Evolutionary conservation across 2,888 invertebrate genomes (phyloP).

Genomic region (Chouioia cunea): DNA sequence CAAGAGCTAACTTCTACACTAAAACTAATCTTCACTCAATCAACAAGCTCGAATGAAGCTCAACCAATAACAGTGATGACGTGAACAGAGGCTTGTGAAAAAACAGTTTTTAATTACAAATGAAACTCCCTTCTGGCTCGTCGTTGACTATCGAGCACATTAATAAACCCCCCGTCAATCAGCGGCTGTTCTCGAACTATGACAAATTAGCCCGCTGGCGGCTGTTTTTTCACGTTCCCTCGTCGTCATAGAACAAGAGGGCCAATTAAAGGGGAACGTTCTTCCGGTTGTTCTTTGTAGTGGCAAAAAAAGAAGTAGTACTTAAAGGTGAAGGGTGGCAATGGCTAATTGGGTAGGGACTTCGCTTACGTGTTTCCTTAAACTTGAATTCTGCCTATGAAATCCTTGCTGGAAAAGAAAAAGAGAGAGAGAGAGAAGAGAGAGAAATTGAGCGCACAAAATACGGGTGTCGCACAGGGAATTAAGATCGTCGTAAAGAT

Average conservation of each 20-base stretch:
- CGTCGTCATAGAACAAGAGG: constrained; percentile 32
- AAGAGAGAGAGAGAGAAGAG: neutral
- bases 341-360: constrained; percentile 63
- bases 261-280: constrained; percentile 38
- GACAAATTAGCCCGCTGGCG: constrained; percentile 40
- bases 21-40: no score
- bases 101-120: constrained; percentile 21
- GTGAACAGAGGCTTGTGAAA: no score
- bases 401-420: neutral
- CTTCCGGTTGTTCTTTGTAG: neutral
- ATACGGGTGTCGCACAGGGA: constrained; percentile 31
- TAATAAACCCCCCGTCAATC: constrained; percentile 42
- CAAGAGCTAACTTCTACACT: no score
- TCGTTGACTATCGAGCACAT: constrained; percentile 7
- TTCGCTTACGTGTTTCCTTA: constrained; percentile 58
- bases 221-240: constrained; percentile 13
- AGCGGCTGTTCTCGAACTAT: constrained; percentile 31
- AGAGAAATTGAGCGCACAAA: constrained; percentile 13
- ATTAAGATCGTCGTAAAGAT: constrained; percentile 34
- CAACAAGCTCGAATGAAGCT: no score
- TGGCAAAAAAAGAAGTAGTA: neutral
- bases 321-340: constrained; percentile 49
- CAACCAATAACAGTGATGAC: no score
- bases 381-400: constrained; percentile 39
- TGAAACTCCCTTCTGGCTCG: neutral